These are phyloP conservation scores for Diabrotica virgifera DNA, from an alignment of 1,140 invertebrate species.

Conservation along the genomic window DNA sequence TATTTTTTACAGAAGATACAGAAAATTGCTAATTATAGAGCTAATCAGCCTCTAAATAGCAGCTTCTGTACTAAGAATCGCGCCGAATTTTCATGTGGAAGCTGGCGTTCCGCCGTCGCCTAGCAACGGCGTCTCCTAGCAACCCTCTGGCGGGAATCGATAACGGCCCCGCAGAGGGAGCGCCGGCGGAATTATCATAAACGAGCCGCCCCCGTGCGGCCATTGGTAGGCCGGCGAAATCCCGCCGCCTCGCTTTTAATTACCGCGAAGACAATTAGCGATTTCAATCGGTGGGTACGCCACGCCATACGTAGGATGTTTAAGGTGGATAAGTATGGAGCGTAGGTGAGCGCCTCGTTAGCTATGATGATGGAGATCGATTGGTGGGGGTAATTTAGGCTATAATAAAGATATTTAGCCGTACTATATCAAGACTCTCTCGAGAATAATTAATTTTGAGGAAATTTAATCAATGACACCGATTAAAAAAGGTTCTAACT, in stretches of 20 bases:
- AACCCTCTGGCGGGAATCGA: slow-evolving; percentile 13
- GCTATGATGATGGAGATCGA: too few relatives aligned
- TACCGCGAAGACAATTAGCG: slow-evolving; percentile 14
- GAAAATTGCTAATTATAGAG: too few relatives aligned
- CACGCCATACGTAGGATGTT: not conserved
- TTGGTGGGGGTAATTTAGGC: too few relatives aligned
- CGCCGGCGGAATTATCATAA: slow-evolving; percentile 16
- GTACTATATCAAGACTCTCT: too few relatives aligned
- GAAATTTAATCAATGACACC: too few relatives aligned
- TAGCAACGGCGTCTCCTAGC: slow-evolving; percentile 18
- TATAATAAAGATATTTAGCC: too few relatives aligned
- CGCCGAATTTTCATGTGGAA: not conserved
- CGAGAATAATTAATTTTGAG: too few relatives aligned
- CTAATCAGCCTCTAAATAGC: too few relatives aligned
- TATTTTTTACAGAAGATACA: too few relatives aligned
- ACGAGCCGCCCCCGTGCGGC: slow-evolving; percentile 10
- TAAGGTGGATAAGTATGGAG: not conserved
- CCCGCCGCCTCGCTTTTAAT: not conserved
- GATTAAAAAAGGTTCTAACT: too few relatives aligned
- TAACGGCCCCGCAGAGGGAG: slow-evolving; percentile 10
- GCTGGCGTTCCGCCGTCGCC: slow-evolving; percentile 6
- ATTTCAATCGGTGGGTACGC: not conserved
- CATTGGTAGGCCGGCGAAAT: slow-evolving; percentile 11
- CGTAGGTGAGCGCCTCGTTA: not conserved
- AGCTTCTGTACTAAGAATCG: too few relatives aligned